These are phyloP conservation scores for Meriones psammophilus DNA, from an alignment of 2,797 vertebrate species.

Conservation along the genomic window DNA sequence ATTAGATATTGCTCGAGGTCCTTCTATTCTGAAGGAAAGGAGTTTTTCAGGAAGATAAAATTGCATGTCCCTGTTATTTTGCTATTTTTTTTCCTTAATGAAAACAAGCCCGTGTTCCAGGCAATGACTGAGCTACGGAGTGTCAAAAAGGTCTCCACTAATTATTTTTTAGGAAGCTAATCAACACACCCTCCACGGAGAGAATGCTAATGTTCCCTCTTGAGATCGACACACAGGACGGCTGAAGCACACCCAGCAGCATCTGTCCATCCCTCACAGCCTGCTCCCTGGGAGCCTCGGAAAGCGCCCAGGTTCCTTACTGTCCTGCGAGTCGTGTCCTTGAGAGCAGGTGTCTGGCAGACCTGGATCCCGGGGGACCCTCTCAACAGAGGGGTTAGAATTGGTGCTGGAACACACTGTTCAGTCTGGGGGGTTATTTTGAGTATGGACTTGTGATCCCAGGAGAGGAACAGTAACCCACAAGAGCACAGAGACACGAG, in stretches of 20 bases:
- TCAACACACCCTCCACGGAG: slow-evolving; percentile 57
- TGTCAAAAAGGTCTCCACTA: slow-evolving; percentile 68
- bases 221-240: not conserved
- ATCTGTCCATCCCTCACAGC: not conserved
- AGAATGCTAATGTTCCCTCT: slow-evolving; percentile 63
- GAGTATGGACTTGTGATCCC: not conserved
- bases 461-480: no score
- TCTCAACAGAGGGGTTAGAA: not conserved
- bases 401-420: not conserved
- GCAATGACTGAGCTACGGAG: slow-evolving; percentile 45
- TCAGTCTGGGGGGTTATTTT: not conserved
- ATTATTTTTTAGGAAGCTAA: slow-evolving; percentile 76
- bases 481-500: not conserved
- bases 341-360: not conserved
- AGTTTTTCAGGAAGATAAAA: slow-evolving; percentile 80
- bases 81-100: slow-evolving; percentile 69
- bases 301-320: not conserved
- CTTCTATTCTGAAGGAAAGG: slow-evolving; percentile 70
- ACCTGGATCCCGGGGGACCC: not conserved
- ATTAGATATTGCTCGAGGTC: slow-evolving; percentile 74
- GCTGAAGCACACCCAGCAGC: not conserved
- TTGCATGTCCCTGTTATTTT: slow-evolving; percentile 65
- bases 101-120: slow-evolving; percentile 64
- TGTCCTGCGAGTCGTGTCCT: not conserved
- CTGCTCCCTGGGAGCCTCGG: not conserved